phyloP scores from a whole-genome alignment of 2,113 vertebrate genomes.

The Andinoacara biseriatus region DNA sequence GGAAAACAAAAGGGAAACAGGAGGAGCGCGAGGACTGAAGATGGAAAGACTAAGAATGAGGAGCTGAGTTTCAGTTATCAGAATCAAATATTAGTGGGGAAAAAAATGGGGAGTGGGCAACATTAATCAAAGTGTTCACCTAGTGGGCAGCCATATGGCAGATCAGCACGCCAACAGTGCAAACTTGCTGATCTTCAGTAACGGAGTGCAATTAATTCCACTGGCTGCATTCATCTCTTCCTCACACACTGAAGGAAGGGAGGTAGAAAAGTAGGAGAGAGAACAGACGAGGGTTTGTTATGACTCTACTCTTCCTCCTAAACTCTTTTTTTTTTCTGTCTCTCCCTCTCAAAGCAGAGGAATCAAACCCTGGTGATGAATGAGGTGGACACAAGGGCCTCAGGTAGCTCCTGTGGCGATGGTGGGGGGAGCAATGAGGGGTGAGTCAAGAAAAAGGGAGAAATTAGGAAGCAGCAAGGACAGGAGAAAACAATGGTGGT shows the following conservation, averaged over 20 bases:
- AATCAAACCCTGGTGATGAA: constrained; percentile 98
- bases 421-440: constrained; percentile 75
- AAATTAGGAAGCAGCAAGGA: constrained; percentile 49
- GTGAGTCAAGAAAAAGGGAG: constrained; percentile 42
- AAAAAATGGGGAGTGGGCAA: constrained; percentile 91
- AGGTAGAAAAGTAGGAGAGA: constrained; percentile 55
- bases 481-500: constrained; percentile 15
- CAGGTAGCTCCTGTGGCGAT: constrained; percentile 90
- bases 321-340: constrained; percentile 81
- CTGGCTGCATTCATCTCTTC: constrained; percentile 97
- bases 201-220: constrained; percentile 99
- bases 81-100: constrained; percentile 92
- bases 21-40: constrained; percentile 1
- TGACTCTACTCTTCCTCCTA: constrained; percentile 85
- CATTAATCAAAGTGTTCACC: constrained; percentile 99
- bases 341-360: constrained; percentile 87
- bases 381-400: constrained; percentile 93
- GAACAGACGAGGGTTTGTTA: constrained; percentile 89
- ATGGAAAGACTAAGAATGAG: constrained; percentile 34
- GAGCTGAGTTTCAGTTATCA: constrained; percentile 77
- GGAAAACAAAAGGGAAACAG: constrained; percentile 15
- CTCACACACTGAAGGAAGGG: constrained; percentile 86
- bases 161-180: constrained; percentile 98
- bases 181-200: constrained; percentile 99
- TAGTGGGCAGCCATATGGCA: constrained; percentile 99